Base-by-base conservation (phyloP, 2,888 invertebrate genomes). In the Alitta virens region DNA sequence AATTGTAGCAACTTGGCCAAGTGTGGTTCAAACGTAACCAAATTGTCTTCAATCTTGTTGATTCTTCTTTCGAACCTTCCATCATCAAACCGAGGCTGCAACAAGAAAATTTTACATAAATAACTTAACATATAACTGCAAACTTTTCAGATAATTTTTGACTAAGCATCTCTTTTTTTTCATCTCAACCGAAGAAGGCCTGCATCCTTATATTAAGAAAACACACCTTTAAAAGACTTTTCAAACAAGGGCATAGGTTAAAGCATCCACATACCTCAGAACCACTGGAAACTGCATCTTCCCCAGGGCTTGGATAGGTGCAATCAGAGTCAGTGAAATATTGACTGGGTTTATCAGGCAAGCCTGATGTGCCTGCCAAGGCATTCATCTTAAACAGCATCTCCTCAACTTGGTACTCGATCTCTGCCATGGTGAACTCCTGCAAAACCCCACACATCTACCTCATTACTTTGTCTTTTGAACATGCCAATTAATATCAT, bases 391-490 rank as follows among this genome's bases (percentile, higher is more conserved):
- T 74, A 73, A 80, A 80, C 59, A 80, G 69, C 62, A 81, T 67
- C 66, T 81, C 81, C 49, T 81, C 81, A n/a, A 81, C 79, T 62
- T 80, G 79, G 66, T 80, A 78, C 67, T 80, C 77, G 40, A 81
- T 77, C 67, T 80, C 81, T 1, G 79, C 79, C 77, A 81, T 77
- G 1, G 78, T 79, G 63, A 79, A 80, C 68, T 80, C 81, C 80
- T 78, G 23, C 27, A 33, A 21, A 38, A 26, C 14, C 55, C 24
- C 5, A 33, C 33, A 33, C 33, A 33, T 33, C 33, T 33, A 7
- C 7, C 33, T 33, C 33, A 33, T 33, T 33, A 33, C 33, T 33
- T 33, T 33, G 33, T 33, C 33, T 33, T 33, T 12, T 12, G 12
- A 33, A 33, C 33, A 33, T 33, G 33, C 33, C 33, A 33, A 33